Base-by-base conservation (phyloP, 1,140 invertebrate species). In the Calephelis nemesis region DNA sequence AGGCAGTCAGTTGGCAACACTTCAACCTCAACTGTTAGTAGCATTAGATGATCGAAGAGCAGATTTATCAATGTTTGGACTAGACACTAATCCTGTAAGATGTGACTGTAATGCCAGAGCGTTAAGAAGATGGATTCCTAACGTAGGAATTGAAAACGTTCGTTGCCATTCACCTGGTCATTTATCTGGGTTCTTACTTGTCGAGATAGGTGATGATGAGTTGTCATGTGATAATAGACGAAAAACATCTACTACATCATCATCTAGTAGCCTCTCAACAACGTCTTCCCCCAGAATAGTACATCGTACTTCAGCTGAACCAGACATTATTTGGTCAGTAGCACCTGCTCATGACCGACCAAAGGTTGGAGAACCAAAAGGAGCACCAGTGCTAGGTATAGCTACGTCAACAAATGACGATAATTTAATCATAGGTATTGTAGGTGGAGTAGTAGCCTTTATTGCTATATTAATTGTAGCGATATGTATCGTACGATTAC, bases 351-450 rank as follows among this genome's bases (percentile, higher is more conserved):
- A 93, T 67, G 85, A 90, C 9, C 85, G 91, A 8, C 91, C 88
- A 62, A 93, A 93, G 90, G 74, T 82, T 82, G 93, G 93, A 19
- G 93, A 94, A 69, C 93, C 92, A 10, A 93, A 94, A 81, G 93
- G 92, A 19, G 91, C 92, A 10, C 93, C 94, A 2, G 90, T 93
- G 2, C 92, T 93, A 15, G 93, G 92, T 65, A 84, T 92, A 69
- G 93, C 93, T 8, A 92, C 94, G 4, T 93, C 96, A 0, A 95
- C 94, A 58, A 98, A 97, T 72, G 97, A 98, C 76, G 97, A 98
- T 75, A 97, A 97, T 3, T 85, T 98, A 0, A 98, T 98, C 62
- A 98, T 98, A 65, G 97, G 97, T 5, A 98, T 98, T 73, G 97
- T 98, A 0, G 97, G 96, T 2, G 97, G 97, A 12, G 97, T 98